Base-by-base conservation (phyloP, 64 coral and sea anemone genomes). In the Actinia equina region DNA sequence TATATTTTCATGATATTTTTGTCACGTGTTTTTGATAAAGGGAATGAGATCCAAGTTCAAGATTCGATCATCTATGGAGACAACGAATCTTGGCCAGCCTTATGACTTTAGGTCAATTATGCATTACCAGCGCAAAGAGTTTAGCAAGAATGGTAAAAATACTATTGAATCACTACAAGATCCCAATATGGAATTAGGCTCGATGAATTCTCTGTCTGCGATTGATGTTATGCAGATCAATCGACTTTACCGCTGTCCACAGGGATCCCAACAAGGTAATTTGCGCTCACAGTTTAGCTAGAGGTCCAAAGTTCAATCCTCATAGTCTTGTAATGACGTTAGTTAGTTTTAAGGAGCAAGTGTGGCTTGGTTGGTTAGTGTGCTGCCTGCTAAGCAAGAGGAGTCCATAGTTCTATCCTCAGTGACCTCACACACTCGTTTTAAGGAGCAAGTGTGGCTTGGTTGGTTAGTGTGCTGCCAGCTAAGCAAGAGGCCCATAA, bases 181-280 rank as follows among this genome's bases (percentile, higher is more conserved):
- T 83, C 83, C 87, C 10, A 77, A 49, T 51, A 89, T 89, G 77
- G 58, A 41, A 51, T 83, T 95, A 60, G 96, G 96, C 23, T 86
- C 71, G 14, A 37, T 84, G 5, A 87, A 90, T 63, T 93, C 91
- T 9, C 90, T 95, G 17, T 95, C 93, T 22, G 71, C 86, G 0
- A 44, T 95, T 25, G 96, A 98, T 56, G 84, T 95, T 43, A 88
- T 90, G 91, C 91, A 95, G 63, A 87, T 98, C 18, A 95, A 89
- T 52, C 79, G 86, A 52, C 63, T 98, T 6, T 98, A 98, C 43
- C 80, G 77, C 30, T 98, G 96, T 90, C 94, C 94, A 26, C 84
- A 96, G 22, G 85, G 49, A 12, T 17, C 59, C 25, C 88, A 53
- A 52, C 83, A 59, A 81, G 94, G 94, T 95, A 89, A 41, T 19